These are phyloP conservation scores for Tretioscincus oriximinensis DNA, from an alignment of 2,113 vertebrate species.

Conservation along the genomic window DNA sequence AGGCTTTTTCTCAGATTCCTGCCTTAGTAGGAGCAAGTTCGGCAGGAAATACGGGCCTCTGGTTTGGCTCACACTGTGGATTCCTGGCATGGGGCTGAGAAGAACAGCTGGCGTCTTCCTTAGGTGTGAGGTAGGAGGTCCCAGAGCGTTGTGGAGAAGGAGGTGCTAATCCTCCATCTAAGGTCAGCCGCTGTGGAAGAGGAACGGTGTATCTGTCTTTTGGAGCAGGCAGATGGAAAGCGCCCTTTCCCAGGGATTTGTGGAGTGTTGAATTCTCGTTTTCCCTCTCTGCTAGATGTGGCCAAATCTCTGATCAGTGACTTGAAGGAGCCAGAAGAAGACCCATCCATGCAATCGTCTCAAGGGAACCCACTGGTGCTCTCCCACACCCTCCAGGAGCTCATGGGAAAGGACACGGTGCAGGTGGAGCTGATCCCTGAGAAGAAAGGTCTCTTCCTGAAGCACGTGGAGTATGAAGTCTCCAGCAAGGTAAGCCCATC, in stretches of 20 bases:
- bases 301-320: slow-evolving; percentile 77
- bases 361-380: slow-evolving; percentile 83
- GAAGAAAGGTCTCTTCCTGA: slow-evolving; percentile 97
- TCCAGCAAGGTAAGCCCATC: slow-evolving; percentile 83
- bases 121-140: slow-evolving; percentile 34
- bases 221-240: background rate
- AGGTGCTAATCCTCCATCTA: background rate
- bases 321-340: slow-evolving; percentile 64
- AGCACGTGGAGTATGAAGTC: slow-evolving; percentile 96
- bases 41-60: slow-evolving; percentile 55
- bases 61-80: slow-evolving; percentile 33
- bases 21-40: slow-evolving; percentile 58
- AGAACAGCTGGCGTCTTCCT: slow-evolving; percentile 29
- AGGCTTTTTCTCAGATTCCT: slow-evolving; percentile 30
- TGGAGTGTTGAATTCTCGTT: slow-evolving; percentile 3
- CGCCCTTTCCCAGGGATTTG: background rate
- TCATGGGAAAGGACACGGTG: slow-evolving; percentile 83
- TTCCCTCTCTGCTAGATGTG: slow-evolving; percentile 71
- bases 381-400: slow-evolving; percentile 80
- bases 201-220: slow-evolving; percentile 26
- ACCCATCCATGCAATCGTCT: slow-evolving; percentile 79
- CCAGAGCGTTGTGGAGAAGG: slow-evolving; percentile 48
- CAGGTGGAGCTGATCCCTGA: slow-evolving; percentile 93
- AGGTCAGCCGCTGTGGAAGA: background rate
- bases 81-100: slow-evolving; percentile 26